phyloP scores from a whole-genome alignment of 2,888 invertebrate genomes.

The Geotrupes spiniger region DNA sequence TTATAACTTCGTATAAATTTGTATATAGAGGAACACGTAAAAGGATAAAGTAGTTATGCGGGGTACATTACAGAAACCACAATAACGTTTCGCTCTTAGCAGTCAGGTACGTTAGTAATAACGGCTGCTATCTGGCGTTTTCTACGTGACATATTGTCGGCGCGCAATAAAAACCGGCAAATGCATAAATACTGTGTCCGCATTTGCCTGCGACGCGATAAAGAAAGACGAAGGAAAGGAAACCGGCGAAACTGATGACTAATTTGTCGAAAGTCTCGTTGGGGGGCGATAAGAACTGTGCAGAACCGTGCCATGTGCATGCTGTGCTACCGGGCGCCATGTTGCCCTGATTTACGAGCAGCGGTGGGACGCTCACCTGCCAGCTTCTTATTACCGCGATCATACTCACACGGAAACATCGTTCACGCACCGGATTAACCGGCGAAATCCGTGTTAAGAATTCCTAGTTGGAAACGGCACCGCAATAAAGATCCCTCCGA shows the following conservation, averaged over 20 bases:
- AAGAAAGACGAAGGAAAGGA: slow-evolving; percentile 36
- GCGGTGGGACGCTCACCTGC: slow-evolving; percentile 35
- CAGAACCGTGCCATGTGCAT: slow-evolving; percentile 36
- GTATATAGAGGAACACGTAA: slow-evolving; percentile 7
- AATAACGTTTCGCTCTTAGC: slow-evolving; percentile 33
- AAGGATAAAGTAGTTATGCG: slow-evolving; percentile 10
- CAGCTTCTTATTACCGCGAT: slow-evolving; percentile 26
- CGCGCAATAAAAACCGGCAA: slow-evolving; percentile 39
- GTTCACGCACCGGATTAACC: slow-evolving; percentile 7
- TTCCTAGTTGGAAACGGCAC: background rate
- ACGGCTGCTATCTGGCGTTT: slow-evolving; percentile 18
- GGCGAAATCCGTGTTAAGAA: background rate
- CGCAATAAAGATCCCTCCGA: background rate
- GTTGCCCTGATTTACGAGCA: slow-evolving; percentile 35
- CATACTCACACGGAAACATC: slow-evolving; percentile 10
- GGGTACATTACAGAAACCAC: slow-evolving; percentile 24
- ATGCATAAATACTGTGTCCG: slow-evolving; percentile 39
- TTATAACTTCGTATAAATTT: background rate
- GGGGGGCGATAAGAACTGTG: slow-evolving; percentile 37
- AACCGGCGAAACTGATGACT: slow-evolving; percentile 46
- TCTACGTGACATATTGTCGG: slow-evolving; percentile 46
- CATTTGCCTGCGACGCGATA: slow-evolving; percentile 37
- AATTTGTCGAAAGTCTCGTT: slow-evolving; percentile 47
- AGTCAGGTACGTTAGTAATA: slow-evolving; percentile 41
- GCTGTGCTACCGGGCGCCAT: slow-evolving; percentile 32